phyloP scores from a whole-genome alignment of 2,797 vertebrate species.

The Ambastaia sidthimunki region DNA sequence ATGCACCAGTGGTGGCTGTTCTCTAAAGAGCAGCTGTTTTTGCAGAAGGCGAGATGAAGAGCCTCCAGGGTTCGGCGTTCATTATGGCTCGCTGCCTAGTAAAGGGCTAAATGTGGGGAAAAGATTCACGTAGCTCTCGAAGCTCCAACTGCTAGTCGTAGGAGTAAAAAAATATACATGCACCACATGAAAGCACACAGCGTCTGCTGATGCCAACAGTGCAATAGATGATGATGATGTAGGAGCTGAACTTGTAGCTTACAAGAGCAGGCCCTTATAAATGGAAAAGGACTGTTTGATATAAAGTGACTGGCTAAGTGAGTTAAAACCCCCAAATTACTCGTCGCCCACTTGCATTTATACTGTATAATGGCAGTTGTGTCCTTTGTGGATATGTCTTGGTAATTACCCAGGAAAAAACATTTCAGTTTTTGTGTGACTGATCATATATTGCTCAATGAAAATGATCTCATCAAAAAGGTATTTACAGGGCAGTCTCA shows the following conservation, averaged over 20 bases:
- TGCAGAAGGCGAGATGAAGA: conserved; percentile 29
- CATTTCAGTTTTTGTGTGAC: neutral
- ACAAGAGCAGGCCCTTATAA: conserved; percentile 59
- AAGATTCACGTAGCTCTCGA: conserved; percentile 36
- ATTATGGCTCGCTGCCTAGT: conserved; percentile 35
- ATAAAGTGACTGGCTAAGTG: neutral
- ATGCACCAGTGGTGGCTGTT: conserved; percentile 25
- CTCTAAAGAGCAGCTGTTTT: conserved; percentile 54
- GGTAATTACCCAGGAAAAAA: neutral
- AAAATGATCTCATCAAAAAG: neutral
- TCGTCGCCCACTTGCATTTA: neutral
- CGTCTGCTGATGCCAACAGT: conserved; percentile 42
- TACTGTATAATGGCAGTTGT: neutral
- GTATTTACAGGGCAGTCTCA: neutral
- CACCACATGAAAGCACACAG: conserved; percentile 24
- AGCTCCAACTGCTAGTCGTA: conserved; percentile 22
- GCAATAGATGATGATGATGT: conserved; percentile 54
- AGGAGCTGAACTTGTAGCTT: conserved; percentile 46
- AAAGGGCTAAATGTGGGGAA: conserved; percentile 39
- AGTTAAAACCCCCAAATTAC: conserved; percentile 6
- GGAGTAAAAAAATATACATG: conserved; percentile 43
- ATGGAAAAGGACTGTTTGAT: conserved; percentile 71
- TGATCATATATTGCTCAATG: neutral
- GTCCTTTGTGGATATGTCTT: neutral
- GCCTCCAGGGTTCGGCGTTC: conserved; percentile 38